Conservation (phyloP, 2,113 vertebrate species). For the Pterocles burchelli region DNA sequence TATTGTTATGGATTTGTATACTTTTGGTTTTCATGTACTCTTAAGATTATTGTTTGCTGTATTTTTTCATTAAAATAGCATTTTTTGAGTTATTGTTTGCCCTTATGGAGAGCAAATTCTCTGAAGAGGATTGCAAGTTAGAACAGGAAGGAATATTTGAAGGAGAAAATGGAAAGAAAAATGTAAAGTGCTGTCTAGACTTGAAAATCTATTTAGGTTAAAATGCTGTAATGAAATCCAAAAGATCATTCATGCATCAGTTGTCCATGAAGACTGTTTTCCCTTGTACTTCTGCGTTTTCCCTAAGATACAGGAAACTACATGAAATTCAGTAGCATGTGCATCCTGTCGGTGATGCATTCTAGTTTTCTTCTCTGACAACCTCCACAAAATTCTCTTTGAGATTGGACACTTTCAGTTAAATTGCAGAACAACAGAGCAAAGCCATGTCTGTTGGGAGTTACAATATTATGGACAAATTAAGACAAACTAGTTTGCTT, state of each 20-base stretch:
- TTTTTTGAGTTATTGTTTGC: neutral
- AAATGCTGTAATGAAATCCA: neutral
- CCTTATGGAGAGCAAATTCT: neutral
- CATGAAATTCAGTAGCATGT: neutral
- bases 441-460: neutral
- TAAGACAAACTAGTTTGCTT: neutral
- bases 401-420: neutral
- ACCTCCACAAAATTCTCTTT: neutral
- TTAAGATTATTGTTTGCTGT: neutral
- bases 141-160: neutral
- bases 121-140: neutral
- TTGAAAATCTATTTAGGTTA: neutral
- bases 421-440: neutral
- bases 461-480: neutral
- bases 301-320: neutral
- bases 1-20: neutral
- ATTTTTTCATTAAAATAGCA: neutral
- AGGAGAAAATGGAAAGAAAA: neutral
- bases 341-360: neutral
- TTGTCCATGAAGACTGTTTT: neutral
- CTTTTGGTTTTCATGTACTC: neutral
- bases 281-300: neutral
- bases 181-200: neutral
- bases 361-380: neutral
- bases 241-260: neutral